Conservation (phyloP, 2,888 invertebrate species). For the Apotomis turbidana region DNA sequence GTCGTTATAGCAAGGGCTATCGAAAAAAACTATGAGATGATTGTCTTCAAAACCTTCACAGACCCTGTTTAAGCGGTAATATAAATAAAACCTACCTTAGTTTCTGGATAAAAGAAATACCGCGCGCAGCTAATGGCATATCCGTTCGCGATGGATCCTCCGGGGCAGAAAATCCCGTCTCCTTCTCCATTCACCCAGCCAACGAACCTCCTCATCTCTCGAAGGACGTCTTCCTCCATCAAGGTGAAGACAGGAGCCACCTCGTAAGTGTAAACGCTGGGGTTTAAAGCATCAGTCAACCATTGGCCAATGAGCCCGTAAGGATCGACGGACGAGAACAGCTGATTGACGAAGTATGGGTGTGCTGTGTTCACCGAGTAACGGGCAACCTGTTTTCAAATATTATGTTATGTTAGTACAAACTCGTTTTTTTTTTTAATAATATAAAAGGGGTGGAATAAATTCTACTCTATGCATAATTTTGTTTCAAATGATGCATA, state of each 20-base stretch:
- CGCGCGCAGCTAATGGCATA: conserved; percentile 95
- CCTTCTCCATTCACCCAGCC: conserved; percentile 90
- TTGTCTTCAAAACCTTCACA: too few relatives aligned
- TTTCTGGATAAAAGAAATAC: conserved; percentile 87
- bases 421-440: too few relatives aligned
- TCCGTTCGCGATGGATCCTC: conserved; percentile 95
- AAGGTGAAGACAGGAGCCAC: conserved; percentile 94
- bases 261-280: conserved; percentile 95
- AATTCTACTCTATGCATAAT: not conserved
- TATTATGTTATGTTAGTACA: not conserved
- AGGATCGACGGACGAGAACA: conserved; percentile 93
- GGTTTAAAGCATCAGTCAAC: conserved; percentile 93
- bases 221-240: conserved; percentile 92
- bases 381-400: conserved; percentile 73
- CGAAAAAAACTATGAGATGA: too few relatives aligned
- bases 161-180: conserved; percentile 95
- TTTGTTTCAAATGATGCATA: too few relatives aligned
- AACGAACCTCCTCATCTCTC: conserved; percentile 90
- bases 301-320: conserved; percentile 93
- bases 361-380: conserved; percentile 96
- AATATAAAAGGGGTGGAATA: not conserved
- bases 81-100: conserved; percentile 85
- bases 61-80: not conserved
- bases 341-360: conserved; percentile 94
- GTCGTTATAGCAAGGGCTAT: too few relatives aligned